Conservation (phyloP, 2,888 invertebrate species). For the Heliconius hortense region DNA sequence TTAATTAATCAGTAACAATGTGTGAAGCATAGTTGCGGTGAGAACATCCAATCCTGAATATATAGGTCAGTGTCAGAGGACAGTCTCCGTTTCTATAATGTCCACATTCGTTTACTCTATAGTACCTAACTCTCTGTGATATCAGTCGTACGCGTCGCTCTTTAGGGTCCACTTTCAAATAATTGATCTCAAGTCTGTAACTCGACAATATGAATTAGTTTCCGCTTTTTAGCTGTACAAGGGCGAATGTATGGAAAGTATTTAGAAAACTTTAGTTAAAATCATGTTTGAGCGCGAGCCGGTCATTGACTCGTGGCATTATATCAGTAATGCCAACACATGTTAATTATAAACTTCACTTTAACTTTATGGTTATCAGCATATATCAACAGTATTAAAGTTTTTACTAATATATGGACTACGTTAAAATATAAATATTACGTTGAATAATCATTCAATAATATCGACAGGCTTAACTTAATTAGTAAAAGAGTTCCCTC, state of each 20-base stretch:
- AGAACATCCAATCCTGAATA: slow-evolving; percentile 50
- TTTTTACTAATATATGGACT: slow-evolving; percentile 10
- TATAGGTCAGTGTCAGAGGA: slow-evolving; percentile 77
- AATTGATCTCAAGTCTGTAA: slow-evolving; percentile 41
- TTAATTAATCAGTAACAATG: slow-evolving; percentile 20
- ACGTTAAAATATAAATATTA: neutral
- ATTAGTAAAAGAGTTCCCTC: slow-evolving; percentile 24
- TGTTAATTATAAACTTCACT: neutral
- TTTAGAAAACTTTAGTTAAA: slow-evolving; percentile 45
- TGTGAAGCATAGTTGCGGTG: slow-evolving; percentile 35
- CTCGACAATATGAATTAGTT: slow-evolving; percentile 48
- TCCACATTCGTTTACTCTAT: slow-evolving; percentile 46
- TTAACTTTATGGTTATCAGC: neutral
- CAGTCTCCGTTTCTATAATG: slow-evolving; percentile 56
- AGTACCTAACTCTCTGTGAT: slow-evolving; percentile 48
- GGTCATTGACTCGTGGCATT: slow-evolving; percentile 47
- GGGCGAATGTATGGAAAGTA: slow-evolving; percentile 45
- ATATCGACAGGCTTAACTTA: slow-evolving; percentile 22
- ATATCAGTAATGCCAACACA: slow-evolving; percentile 19
- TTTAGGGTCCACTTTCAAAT: slow-evolving; percentile 58
- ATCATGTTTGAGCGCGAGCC: slow-evolving; percentile 36
- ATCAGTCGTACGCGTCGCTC: slow-evolving; percentile 58
- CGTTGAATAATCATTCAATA: slow-evolving; percentile 14
- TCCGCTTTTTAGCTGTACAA: slow-evolving; percentile 45
- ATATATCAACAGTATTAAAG: neutral